These are phyloP conservation scores for Adelosebastes latens DNA, from an alignment of 2,797 vertebrate genomes.

Conservation along the genomic window DNA sequence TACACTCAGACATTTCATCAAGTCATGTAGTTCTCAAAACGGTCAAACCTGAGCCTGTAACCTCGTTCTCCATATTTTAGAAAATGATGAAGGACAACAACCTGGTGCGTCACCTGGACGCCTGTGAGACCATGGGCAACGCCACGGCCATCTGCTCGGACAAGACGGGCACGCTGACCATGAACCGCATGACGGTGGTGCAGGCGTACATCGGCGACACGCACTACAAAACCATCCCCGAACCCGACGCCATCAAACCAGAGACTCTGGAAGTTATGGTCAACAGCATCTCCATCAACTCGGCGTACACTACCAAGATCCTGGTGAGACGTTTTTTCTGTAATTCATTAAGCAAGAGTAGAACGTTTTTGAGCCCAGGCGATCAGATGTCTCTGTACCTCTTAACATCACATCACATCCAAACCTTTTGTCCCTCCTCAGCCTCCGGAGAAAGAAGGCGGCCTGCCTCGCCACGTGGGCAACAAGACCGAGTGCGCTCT, in stretches of 20 bases:
- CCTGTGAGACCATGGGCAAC: slow-evolving; percentile 98
- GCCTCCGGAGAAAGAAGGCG: slow-evolving; percentile 96
- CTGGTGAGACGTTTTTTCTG: slow-evolving; percentile 83
- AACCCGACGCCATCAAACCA: slow-evolving; percentile 86
- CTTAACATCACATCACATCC: background rate
- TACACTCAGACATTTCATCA: background rate
- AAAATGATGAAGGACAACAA: slow-evolving; percentile 99
- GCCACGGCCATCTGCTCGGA: slow-evolving; percentile 98
- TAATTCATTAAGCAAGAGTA: background rate
- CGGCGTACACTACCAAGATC: slow-evolving; percentile 96
- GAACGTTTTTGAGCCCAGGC: background rate
- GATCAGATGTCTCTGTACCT: background rate
- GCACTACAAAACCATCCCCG: slow-evolving; percentile 87
- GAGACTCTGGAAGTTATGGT: slow-evolving; percentile 87
- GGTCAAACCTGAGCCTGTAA: background rate
- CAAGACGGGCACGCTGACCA: slow-evolving; percentile 96
- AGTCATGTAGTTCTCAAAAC: background rate
- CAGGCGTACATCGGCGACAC: slow-evolving; percentile 90
- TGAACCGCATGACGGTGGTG: slow-evolving; percentile 98
- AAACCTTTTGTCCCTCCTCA: slow-evolving; percentile 53
- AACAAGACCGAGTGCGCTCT: slow-evolving; percentile 97
- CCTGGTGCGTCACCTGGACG: slow-evolving; percentile 95
- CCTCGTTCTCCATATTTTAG: slow-evolving; percentile 65
- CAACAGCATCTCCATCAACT: slow-evolving; percentile 95
- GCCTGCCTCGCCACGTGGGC: slow-evolving; percentile 94